Evolutionary conservation across 2,113 vertebrate species (phyloP), one percentile per base, ranked within the genome.

Genomic region (Lagopus leucura): DNA sequence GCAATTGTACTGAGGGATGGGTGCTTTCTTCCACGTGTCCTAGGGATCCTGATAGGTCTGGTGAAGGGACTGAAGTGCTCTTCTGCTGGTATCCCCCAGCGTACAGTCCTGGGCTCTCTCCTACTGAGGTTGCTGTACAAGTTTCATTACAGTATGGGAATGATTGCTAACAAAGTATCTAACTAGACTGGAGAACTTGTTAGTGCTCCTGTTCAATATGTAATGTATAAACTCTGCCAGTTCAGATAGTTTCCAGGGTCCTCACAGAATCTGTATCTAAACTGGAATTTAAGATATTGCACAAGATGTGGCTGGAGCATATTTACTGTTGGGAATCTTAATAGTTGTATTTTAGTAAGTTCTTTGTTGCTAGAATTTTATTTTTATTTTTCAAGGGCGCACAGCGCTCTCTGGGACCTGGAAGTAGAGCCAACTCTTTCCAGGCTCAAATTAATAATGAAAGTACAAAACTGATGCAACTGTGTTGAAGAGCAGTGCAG

Each of bases 61-160:
- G 25, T 25, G 67, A 74, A 64, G 54, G 28, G 55, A 16, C 10
- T 30, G 25, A 30, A 81, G 32, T 24, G 24, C 28, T 69, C 1
- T 5, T 60, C 22, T 47, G 5, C 27, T 63, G 63, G 9, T 1
- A 25, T 77, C 45, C 43, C 88, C 9, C 50, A 58, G 24, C 32
- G 20, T 4, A 2, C 0, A 0, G 54, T 28, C 7, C 25, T 55
- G 52, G 8, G 6, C 40, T 83, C 48, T 74, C 3, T 79, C 36
- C 47, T 58, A 28, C 28, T 40, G 19, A 65, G 43, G 36, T 32
- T 38, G 38, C 38, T 38, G 48, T 78, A 27, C 54, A 34, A 40
- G 34, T 86, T 72, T 67, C 34, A 50, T 34, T 32, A 60, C 13
- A 10, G 27, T 43, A 14, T 57, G 38, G 40, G 30, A 64, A 20